A percentile compares a stretch with the other conserved stretches of the same genome.
Evolutionary conservation across 2,113 vertebrate species (phyloP).

Genomic region (Ageneiosus marmoratus): DNA sequence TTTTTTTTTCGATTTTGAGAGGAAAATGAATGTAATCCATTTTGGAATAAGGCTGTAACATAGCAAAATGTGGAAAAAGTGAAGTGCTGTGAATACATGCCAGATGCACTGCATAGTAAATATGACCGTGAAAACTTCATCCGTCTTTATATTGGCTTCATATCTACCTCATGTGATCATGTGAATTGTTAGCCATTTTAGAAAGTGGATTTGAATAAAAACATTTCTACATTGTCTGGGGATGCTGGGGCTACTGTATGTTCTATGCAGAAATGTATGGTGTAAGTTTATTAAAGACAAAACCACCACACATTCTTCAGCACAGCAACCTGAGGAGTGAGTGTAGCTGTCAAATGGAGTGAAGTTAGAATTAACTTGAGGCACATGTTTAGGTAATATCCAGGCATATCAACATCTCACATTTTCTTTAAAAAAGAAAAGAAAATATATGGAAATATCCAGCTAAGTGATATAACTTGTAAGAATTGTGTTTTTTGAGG

Average conservation of each 20-base stretch:
- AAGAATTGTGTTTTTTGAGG: background rate
- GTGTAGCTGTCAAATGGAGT: background rate
- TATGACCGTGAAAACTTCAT: background rate
- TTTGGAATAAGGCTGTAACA: no score
- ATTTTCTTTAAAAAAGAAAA: background rate
- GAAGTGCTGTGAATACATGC: no score
- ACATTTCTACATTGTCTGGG: no score
- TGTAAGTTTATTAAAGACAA: background rate
- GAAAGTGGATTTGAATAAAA: accelerated
- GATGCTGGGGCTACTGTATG: no score
- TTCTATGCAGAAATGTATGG: background rate
- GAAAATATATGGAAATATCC: no score
- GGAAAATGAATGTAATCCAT: no score
- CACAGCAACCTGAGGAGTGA: background rate
- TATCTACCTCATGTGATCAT: background rate
- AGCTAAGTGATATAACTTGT: background rate
- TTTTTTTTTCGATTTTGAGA: no score
- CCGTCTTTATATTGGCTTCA: background rate
- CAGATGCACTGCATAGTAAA: no score
- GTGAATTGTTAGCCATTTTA: no score
- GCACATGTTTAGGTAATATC: background rate
- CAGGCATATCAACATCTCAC: background rate
- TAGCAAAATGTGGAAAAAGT: no score
- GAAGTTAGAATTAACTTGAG: background rate
- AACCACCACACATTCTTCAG: background rate